Conservation (phyloP, 2,113 vertebrate species). For the Chroicocephalus ridibundus region DNA sequence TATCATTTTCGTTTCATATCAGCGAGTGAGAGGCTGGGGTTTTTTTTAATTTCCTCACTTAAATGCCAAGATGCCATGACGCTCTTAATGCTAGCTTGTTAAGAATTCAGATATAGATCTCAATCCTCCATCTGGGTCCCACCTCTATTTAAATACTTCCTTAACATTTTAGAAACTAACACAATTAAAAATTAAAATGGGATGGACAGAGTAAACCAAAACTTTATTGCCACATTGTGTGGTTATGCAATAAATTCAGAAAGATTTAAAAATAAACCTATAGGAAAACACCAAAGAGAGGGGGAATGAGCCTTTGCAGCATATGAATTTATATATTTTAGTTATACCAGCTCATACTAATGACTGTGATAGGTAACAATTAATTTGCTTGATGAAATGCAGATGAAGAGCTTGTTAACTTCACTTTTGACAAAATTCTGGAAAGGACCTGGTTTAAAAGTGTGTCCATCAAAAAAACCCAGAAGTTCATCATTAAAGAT, state of each 20-base stretch:
- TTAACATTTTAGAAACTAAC: neutral
- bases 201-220: neutral
- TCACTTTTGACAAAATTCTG: neutral
- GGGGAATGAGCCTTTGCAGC: neutral
- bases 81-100: neutral
- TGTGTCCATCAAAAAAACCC: accelerated
- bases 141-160: neutral
- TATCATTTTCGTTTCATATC: neutral
- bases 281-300: neutral
- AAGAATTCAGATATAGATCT: neutral
- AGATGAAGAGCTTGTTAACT: neutral
- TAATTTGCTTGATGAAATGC: neutral
- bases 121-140: neutral
- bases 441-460: neutral
- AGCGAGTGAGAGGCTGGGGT: accelerated
- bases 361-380: neutral
- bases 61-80: neutral
- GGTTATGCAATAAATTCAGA: neutral
- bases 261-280: neutral
- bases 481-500: neutral
- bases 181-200: neutral
- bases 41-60: neutral
- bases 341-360: neutral
- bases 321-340: neutral
- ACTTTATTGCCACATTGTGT: neutral